These are phyloP conservation scores for Cavia aperea DNA, from an alignment of 2,113 vertebrate genomes.

Conservation along the genomic window DNA sequence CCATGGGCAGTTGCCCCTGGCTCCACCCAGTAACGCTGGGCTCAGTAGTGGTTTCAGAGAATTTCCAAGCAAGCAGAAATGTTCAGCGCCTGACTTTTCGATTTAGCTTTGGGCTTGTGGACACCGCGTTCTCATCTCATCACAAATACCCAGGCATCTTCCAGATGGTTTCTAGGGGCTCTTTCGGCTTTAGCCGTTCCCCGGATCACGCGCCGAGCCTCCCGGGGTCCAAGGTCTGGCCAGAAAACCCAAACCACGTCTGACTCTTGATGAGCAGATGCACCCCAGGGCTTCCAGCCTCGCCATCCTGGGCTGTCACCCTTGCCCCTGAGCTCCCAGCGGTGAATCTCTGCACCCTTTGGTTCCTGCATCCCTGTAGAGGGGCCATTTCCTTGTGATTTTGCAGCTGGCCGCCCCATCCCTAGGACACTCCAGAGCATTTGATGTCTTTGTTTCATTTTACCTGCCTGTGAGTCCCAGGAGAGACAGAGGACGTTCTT, in stretches of 20 bases:
- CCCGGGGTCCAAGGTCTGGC: no score
- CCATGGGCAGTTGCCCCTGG: not conserved
- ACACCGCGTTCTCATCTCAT: rapidly evolving
- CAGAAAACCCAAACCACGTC: rapidly evolving
- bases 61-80: not conserved
- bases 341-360: rapidly evolving
- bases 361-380: not conserved
- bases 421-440: not conserved
- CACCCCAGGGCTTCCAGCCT: rapidly evolving
- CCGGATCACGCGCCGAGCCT: not conserved
- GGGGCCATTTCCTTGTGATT: not conserved
- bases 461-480: not conserved
- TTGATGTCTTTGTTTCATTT: not conserved
- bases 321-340: rapidly evolving
- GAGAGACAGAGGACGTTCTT: not conserved
- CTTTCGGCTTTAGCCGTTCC: not conserved
- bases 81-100: not conserved
- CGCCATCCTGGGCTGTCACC: no score
- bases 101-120: not conserved
- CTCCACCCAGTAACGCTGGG: no score
- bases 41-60: not conserved
- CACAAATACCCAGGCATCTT: not conserved
- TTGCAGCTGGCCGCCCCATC: not conserved
- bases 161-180: not conserved
- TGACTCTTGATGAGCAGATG: not conserved